Base-by-base conservation (phyloP, 2,888 invertebrate genomes). In the Odontothrips loti region DNA sequence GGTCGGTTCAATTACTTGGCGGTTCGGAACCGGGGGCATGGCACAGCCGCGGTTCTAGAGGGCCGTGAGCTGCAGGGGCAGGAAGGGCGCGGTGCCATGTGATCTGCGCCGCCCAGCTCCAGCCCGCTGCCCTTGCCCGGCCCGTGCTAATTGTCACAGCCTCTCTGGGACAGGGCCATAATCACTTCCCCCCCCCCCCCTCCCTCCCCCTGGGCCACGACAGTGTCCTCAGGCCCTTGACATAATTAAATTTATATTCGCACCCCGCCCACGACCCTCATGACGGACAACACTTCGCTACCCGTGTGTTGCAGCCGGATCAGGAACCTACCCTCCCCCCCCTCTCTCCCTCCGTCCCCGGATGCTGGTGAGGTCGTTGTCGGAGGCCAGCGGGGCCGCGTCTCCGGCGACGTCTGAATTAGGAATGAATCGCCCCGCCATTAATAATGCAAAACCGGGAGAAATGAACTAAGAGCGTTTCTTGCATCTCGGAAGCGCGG, bases 211-310 rank as follows among this genome's bases (percentile, higher is more conserved):
- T 20, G 6, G 58, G 0, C 11, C 58, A 20, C 58, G 58, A 6
- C 20, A 58, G 58, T 58, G 58, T 58, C 58, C 58, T 20, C 11
- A 17, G 1, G 58, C 17, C 58, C 15, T 15, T 20, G 58, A 51
- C 51, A 51, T 58, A 58, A 58, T 58, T 58, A 58, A 58, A 58
- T 58, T 11, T 58, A 58, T 58, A 58, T 58, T 58, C 58, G 58
- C 58, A 20, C 20, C 20, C 20, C 58, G 58, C 15, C 58, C 34
- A 6, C 34, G 34, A 6, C 34, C 34, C 3, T 43, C 34, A 2
- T 6, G 34, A n/a, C n/a, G n/a, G n/a, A n/a, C n/a, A n/a, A n/a
- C n/a, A n/a, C n/a, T 43, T 6, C 34, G 34, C 34, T 6, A 4
- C 34, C 34, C 34, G 34, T n/a, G n/a, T n/a, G n/a, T n/a, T n/a